Percentiles rank a stretch among this genome's conserved stretches.
Conservation (phyloP, 2,797 vertebrate genomes). For the Myiothlypis chrysogaster region DNA sequence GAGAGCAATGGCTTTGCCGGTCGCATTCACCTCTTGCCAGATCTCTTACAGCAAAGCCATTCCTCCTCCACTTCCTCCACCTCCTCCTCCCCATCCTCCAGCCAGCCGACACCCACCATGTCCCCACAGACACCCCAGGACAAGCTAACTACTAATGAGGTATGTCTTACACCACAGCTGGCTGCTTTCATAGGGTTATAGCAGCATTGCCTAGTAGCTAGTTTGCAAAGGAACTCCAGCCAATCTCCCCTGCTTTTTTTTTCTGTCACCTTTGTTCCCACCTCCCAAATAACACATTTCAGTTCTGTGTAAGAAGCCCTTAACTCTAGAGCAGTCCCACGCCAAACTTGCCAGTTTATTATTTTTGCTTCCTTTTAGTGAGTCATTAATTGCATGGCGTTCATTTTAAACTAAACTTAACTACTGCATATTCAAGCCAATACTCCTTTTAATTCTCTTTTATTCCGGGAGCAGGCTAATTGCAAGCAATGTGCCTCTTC, state of each 20-base stretch:
- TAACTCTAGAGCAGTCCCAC: constrained; percentile 71
- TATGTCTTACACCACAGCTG: constrained; percentile 85
- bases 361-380: constrained; percentile 68
- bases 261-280: constrained; percentile 70
- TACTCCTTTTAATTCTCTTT: constrained; percentile 41
- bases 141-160: constrained; percentile 88
- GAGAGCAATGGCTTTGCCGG: constrained; percentile 96
- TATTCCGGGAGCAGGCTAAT: constrained; percentile 32
- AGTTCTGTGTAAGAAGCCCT: constrained; percentile 71
- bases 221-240: constrained; percentile 71
- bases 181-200: constrained; percentile 80
- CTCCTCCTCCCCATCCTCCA: constrained; percentile 92
- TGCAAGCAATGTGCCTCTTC: constrained; percentile 23
- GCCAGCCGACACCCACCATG: constrained; percentile 93
- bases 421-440: constrained; percentile 64
- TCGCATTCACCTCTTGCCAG: constrained; percentile 97
- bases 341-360: constrained; percentile 70
- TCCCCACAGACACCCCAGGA: constrained; percentile 92
- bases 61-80: constrained; percentile 94
- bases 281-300: constrained; percentile 74
- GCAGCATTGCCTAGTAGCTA: constrained; percentile 75
- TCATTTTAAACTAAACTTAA: constrained; percentile 68
- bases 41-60: constrained; percentile 99
- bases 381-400: constrained; percentile 79
- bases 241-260: constrained; percentile 61